phyloP scores from a whole-genome alignment of 2,797 vertebrate species.

The Heterohyrax brucei region DNA sequence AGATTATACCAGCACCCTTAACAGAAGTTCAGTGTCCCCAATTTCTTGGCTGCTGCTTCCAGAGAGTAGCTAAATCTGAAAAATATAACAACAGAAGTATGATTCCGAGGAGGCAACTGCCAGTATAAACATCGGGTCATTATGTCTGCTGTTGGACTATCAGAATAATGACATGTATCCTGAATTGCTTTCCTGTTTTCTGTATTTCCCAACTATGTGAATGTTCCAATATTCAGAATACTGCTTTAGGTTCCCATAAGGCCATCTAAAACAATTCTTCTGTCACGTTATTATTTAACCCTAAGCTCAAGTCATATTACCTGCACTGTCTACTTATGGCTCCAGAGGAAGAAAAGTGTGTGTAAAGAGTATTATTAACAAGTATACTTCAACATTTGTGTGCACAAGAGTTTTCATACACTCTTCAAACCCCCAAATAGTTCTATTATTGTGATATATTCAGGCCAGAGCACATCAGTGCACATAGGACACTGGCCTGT shows the following conservation, averaged over 20 bases:
- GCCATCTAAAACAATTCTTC: neutral
- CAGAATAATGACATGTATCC: constrained; percentile 15
- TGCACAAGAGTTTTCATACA: neutral
- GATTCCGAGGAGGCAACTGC: neutral
- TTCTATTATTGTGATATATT: neutral
- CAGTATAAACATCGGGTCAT: neutral
- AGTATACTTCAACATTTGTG: neutral
- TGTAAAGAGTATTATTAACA: constrained; percentile 33
- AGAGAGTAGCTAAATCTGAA: neutral
- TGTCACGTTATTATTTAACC: constrained; percentile 27
- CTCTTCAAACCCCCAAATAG: neutral
- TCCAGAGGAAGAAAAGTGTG: neutral
- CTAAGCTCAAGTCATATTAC: neutral
- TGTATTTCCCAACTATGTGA: neutral
- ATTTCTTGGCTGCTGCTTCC: neutral
- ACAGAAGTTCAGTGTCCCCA: neutral
- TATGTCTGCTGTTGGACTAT: neutral
- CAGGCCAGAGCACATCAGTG: neutral
- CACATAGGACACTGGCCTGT: neutral
- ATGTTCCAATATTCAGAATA: neutral
- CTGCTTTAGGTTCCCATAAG: neutral
- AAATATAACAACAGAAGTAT: constrained; percentile 22
- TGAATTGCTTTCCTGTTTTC: neutral
- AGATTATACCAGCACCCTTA: neutral
- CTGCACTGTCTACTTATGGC: neutral